Conservation (phyloP, 2,113 vertebrate species). For the Theropithecus gelada region DNA sequence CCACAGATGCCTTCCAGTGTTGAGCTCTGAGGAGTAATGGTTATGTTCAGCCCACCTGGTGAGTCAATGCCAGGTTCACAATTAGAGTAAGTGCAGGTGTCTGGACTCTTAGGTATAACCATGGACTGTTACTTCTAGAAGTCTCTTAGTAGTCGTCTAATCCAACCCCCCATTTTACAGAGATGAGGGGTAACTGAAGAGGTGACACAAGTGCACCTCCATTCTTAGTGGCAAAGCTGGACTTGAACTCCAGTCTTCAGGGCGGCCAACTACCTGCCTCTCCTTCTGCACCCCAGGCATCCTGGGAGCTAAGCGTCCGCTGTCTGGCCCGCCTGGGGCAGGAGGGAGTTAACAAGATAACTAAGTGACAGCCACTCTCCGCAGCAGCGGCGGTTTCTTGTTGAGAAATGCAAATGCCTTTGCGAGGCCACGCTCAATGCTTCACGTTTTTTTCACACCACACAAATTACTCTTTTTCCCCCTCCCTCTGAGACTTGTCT, state of each 20-base stretch:
- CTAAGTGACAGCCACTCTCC: neutral
- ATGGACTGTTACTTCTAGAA: neutral
- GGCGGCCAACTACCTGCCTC: fast-evolving
- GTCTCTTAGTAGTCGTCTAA: neutral
- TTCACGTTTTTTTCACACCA: neutral
- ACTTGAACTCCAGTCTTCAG: neutral
- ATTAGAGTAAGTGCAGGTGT: neutral
- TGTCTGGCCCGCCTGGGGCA: fast-evolving
- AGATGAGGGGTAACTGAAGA: neutral
- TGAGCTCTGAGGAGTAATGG: neutral
- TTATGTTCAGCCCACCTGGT: neutral
- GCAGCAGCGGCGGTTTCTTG: neutral
- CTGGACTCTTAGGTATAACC: neutral
- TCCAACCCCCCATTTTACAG: neutral
- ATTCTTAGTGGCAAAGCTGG: neutral
- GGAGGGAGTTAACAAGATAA: conserved; percentile 21
- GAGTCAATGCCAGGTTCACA: neutral
- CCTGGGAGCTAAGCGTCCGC: neutral
- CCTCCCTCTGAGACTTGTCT: conserved; percentile 17
- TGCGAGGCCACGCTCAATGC: neutral
- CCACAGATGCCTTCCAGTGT: neutral
- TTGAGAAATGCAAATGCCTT: conserved; percentile 52
- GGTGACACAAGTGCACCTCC: neutral
- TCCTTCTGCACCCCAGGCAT: neutral
- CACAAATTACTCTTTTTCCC: conserved; percentile 24